A percentile compares a stretch with the other conserved stretches of the same genome.
These are phyloP conservation scores for Bovichtus variegatus DNA, from an alignment of 2,797 vertebrate genomes.

Conservation along the genomic window DNA sequence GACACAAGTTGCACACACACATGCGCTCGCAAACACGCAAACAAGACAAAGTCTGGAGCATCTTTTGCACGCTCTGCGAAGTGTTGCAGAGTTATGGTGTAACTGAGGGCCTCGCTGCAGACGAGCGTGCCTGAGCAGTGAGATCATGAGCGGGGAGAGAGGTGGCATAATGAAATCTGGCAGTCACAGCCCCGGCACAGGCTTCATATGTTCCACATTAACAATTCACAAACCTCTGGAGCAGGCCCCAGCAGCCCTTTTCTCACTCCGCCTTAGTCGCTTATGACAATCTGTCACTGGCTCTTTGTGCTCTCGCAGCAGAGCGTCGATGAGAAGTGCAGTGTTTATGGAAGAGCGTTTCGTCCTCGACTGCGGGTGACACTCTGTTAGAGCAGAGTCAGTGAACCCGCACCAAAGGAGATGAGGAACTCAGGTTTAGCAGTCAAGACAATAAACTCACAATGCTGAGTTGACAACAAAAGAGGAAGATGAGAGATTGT, in stretches of 20 bases:
- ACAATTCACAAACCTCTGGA: conserved; percentile 78
- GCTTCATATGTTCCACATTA: conserved; percentile 91
- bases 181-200: conserved; percentile 73
- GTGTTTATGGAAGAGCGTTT: conserved; percentile 68
- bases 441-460: conserved; percentile 67
- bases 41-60: conserved; percentile 29
- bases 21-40: conserved; percentile 30
- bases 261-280: conserved; percentile 74
- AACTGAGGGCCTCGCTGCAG: conserved; percentile 71
- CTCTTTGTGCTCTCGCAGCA: conserved; percentile 76
- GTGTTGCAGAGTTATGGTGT: conserved; percentile 44
- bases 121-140: conserved; percentile 86
- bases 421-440: conserved; percentile 56
- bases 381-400: conserved; percentile 66
- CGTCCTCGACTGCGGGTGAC: conserved; percentile 63
- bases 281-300: conserved; percentile 82
- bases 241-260: conserved; percentile 67
- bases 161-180: conserved; percentile 89
- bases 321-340: conserved; percentile 63
- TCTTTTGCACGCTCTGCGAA: conserved; percentile 41
- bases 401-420: conserved; percentile 67
- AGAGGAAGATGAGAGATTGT: conserved; percentile 56
- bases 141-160: conserved; percentile 86
- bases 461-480: conserved; percentile 77
- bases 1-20: conserved; percentile 13